Percentiles rank a stretch among this genome's conserved stretches.
phyloP scores from a whole-genome alignment of 2,113 vertebrate species.

The Holacanthus passer region DNA sequence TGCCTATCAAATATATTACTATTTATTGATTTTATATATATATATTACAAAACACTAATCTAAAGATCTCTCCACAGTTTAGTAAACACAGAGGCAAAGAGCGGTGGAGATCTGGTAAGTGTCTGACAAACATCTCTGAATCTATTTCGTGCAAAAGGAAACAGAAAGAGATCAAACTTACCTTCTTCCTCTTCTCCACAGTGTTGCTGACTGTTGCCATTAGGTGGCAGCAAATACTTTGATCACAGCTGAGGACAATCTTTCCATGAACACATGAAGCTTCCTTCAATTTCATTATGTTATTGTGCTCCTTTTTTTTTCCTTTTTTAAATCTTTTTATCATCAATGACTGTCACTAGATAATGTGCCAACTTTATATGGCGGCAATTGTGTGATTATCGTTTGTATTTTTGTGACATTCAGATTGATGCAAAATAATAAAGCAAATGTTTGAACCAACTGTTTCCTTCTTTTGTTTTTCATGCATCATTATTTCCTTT shows the following conservation, averaged over 20 bases:
- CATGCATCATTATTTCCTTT: background rate
- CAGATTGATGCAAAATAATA: slow-evolving; percentile 45
- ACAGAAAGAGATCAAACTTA: background rate
- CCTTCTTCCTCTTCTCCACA: background rate
- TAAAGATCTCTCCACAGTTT: slow-evolving; percentile 47
- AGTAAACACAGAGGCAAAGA: background rate
- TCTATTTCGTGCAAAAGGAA: background rate
- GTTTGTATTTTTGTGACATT: slow-evolving; percentile 57
- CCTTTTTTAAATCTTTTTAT: slow-evolving; percentile 46
- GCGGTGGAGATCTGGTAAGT: slow-evolving; percentile 39
- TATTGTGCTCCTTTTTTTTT: slow-evolving; percentile 17
- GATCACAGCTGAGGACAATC: slow-evolving; percentile 52
- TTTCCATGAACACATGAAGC: slow-evolving; percentile 40
- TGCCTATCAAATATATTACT: background rate
- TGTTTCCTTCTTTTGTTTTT: background rate
- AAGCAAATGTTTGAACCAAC: slow-evolving; percentile 44
- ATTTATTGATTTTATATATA: background rate
- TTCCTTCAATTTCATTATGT: slow-evolving; percentile 41
- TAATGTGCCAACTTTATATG: slow-evolving; percentile 20
- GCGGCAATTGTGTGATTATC: slow-evolving; percentile 8
- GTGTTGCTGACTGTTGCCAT: slow-evolving; percentile 41
- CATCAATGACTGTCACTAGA: slow-evolving; percentile 16
- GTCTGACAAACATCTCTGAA: background rate
- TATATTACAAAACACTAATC: background rate
- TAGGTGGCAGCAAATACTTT: slow-evolving; percentile 66